A percentile compares a stretch with the other conserved stretches of the same genome.
These are phyloP conservation scores for Erithacus rubecula DNA, from an alignment of 2,797 vertebrate species.

Conservation along the genomic window DNA sequence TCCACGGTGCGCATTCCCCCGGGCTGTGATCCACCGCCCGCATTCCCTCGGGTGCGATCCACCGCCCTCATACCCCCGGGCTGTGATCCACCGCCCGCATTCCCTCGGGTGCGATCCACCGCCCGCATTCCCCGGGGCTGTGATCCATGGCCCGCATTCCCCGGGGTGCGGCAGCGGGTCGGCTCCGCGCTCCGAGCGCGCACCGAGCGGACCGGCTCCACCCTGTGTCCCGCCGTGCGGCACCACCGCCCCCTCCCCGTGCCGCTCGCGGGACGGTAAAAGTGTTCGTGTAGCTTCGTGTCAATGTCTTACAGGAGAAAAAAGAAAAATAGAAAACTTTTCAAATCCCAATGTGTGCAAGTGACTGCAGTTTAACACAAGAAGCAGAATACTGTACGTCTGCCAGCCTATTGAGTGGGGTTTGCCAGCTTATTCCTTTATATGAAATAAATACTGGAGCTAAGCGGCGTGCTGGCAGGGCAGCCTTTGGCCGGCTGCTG, in stretches of 20 bases:
- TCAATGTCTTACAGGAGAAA: neutral
- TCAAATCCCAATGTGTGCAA: neutral
- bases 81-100: neutral
- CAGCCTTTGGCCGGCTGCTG: neutral
- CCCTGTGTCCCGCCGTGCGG: too few relatives aligned
- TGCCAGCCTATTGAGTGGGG: neutral
- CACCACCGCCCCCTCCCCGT: neutral
- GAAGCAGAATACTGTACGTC: neutral
- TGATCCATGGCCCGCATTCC: neutral
- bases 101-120: neutral
- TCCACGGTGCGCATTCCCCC: neutral
- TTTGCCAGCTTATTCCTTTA: neutral
- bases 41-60: too few relatives aligned
- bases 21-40: neutral
- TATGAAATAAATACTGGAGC: neutral
- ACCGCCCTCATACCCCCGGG: neutral
- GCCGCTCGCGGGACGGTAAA: neutral
- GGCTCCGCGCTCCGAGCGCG: neutral
- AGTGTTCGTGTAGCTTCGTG: neutral
- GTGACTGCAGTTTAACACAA: neutral
- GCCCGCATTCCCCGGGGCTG: neutral
- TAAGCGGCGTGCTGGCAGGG: neutral
- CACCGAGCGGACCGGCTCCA: neutral
- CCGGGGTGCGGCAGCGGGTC: accelerated
- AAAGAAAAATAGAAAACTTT: neutral